A percentile compares a stretch with the other conserved stretches of the same genome.
These are phyloP conservation scores for Leucophenga maculata DNA, from an alignment of 2,888 invertebrate species.

Conservation along the genomic window DNA sequence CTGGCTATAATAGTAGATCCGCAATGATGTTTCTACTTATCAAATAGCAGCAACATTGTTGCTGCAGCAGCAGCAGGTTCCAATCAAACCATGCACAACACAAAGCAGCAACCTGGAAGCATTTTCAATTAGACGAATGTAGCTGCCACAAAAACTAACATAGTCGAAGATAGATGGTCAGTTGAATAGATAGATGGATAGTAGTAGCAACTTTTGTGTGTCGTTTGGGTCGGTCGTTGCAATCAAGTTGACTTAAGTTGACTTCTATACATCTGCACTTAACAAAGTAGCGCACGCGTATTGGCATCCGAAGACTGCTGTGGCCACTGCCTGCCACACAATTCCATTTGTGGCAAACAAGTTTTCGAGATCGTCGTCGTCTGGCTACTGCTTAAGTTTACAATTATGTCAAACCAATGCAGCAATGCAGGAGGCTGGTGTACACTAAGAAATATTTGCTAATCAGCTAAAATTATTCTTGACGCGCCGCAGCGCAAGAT, in stretches of 20 bases:
- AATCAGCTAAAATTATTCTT: neutral
- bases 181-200: too few species aligned
- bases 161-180: neutral
- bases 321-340: neutral
- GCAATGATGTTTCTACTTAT: conserved; percentile 6
- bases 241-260: neutral
- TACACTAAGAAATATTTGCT: neutral
- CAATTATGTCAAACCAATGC: conserved; percentile 21
- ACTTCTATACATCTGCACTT: neutral
- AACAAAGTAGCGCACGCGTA: conserved; percentile 3
- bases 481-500: neutral
- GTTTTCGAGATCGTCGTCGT: conserved; percentile 7
- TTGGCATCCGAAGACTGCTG: too few species aligned
- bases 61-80: neutral
- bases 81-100: conserved; percentile 13
- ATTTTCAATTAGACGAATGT: conserved; percentile 5
- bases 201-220: neutral
- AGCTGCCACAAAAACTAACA: conserved; percentile 7
- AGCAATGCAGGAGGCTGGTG: neutral
- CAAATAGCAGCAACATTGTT: neutral
- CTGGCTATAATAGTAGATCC: neutral
- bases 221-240: neutral
- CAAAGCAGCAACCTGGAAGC: conserved; percentile 1
- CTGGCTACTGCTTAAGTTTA: conserved; percentile 6
- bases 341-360: conserved; percentile 2